Evolutionary conservation across 2,113 vertebrate genomes (phyloP).

Genomic region (Thinocorus orbignyianus): DNA sequence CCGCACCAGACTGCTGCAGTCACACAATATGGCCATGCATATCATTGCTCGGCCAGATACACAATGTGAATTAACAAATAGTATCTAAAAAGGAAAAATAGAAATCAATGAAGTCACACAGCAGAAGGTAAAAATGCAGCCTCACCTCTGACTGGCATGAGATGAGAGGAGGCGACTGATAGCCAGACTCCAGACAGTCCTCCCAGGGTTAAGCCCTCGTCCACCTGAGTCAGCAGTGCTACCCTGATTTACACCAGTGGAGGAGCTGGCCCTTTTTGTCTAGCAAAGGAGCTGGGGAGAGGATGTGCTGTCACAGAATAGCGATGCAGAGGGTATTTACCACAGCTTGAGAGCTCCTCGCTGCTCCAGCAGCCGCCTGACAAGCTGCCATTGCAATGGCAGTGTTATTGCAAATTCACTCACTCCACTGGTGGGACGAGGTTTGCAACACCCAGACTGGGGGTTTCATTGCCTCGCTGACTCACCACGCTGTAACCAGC

Average conservation of each 20-base stretch:
- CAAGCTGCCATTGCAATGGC: conserved; percentile 16
- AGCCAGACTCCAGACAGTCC: background rate
- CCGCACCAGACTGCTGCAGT: conserved; percentile 28
- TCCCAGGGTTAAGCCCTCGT: background rate
- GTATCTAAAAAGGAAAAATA: background rate
- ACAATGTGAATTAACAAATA: conserved; percentile 57
- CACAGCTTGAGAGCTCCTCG: background rate
- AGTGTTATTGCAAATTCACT: background rate
- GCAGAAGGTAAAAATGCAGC: conserved; percentile 46
- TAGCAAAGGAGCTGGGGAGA: background rate
- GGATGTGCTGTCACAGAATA: background rate
- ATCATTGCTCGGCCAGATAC: conserved; percentile 25
- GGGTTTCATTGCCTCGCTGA: background rate
- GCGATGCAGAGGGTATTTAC: background rate
- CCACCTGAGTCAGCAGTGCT: fast-evolving
- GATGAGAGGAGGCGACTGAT: background rate
- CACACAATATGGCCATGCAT: conserved; percentile 59
- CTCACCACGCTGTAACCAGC: background rate
- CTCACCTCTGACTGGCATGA: background rate
- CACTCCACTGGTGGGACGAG: background rate
- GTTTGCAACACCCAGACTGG: background rate
- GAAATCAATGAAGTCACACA: conserved; percentile 57
- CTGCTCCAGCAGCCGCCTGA: background rate
- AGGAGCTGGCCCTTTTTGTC: conserved; percentile 53
- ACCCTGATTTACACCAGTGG: background rate